These are phyloP conservation scores for Oeneis ivallda DNA, from an alignment of 2,888 invertebrate species.

Conservation along the genomic window DNA sequence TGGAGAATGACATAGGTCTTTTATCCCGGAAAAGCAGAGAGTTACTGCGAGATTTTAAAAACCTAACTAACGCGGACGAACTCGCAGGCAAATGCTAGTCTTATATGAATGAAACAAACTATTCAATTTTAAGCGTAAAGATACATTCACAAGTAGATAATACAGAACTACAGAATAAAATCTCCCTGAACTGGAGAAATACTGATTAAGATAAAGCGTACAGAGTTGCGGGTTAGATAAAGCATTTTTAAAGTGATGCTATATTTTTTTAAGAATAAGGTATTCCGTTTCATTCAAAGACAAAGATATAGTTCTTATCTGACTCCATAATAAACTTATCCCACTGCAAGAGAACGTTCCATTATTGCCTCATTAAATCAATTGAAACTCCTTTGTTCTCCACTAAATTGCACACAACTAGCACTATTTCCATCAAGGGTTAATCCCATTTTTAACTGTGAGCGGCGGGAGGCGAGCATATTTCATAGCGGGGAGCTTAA, in stretches of 20 bases:
- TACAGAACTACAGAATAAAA: no score
- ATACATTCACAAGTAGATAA: no score
- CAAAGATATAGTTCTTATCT: constrained; percentile 20
- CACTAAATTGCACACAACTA: constrained; percentile 66
- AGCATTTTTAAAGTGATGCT: background rate
- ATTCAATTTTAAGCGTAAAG: no score
- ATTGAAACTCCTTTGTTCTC: constrained; percentile 61
- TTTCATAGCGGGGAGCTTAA: constrained; percentile 80
- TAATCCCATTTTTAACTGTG: constrained; percentile 80
- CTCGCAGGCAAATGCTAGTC: no score
- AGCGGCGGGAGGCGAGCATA: constrained; percentile 77
- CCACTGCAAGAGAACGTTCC: constrained; percentile 34
- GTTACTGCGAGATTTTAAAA: no score
- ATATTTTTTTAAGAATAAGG: background rate
- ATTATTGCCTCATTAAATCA: constrained; percentile 52
- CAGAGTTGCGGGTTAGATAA: background rate
- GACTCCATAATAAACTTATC: constrained; percentile 34
- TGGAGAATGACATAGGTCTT: no score
- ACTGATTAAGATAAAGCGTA: background rate
- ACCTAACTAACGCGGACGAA: no score
- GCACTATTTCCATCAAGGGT: constrained; percentile 79
- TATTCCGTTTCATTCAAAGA: constrained; percentile 13
- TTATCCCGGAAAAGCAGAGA: no score
- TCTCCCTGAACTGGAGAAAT: background rate
- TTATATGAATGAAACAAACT: no score